Evolutionary conservation across 2,113 vertebrate genomes (phyloP), one percentile per base, ranked within the genome.

Genomic region (Pollimyrus isidori): DNA sequence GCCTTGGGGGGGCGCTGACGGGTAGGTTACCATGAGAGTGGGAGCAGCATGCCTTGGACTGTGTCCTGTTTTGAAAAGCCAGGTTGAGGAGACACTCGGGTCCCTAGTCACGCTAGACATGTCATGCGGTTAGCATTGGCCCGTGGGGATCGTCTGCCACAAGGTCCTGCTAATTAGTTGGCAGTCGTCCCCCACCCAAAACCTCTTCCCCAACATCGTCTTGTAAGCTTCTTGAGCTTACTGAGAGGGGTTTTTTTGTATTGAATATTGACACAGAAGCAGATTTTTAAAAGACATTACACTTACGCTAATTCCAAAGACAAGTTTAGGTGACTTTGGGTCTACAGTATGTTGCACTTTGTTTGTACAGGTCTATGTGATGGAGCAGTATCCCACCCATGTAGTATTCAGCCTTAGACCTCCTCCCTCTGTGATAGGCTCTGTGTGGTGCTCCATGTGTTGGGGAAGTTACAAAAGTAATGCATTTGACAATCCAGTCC

Each of bases 1-100:
- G 98, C 89, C 96, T 99, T 0, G 98, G 98, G 30, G 98, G 97
- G 13, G 98, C 97, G 9, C 94, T 99, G 65, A 97, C 97, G 10
- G 97, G 97, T 97, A 93, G 11, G 89, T 88, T n/a, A 39, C 73
- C 53, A 10, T 17, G 58, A 7, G 21, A 73, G n/a, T 23, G 13
- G 35, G 13, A n/a, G 53, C 11, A 30, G 10, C 21, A 42, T 21
- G 39, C 73, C 45, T 45, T 23, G 7, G 82, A 39, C 19, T 0
- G 39, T 89, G n/a, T 56, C 42, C 5, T 35, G 46, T 17, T 46
- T 65, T 35, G 56, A 62, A n/a, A 62, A n/a, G 56, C 56, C 23
- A n/a, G 56, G 56, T 62, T 62, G 23, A 62, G 23, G 23, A n/a
- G 56, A 62, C 56, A 62, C 56, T 58, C 23, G 2, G 23, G 23